Evolutionary conservation across 1,140 invertebrate genomes (phyloP), one percentile per base, ranked within the genome.

Genomic region (Drosophila sp.): DNA sequence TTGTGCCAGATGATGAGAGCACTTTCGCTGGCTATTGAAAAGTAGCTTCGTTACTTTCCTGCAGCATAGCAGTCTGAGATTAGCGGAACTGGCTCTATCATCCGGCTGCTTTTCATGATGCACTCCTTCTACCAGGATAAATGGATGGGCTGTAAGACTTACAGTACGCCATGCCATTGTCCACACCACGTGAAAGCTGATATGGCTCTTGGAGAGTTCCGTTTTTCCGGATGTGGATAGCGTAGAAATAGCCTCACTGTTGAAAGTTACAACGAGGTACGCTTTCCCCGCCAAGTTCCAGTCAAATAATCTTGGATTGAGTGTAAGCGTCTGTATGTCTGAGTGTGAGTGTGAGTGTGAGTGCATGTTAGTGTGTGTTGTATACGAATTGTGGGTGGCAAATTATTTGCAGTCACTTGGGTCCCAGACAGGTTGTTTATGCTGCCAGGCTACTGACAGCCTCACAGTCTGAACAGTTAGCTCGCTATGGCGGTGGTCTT

Each of bases 391-490:
- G 29, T 6, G 73, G 56, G 48, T 43, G 62, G 72, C 21, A 58
- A 83, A 83, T 80, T 72, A 84, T 84, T 83, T 84, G 58, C 76
- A 69, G 72, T 72, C 62, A 71, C 73, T 77, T 70, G 72, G 76
- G 72, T 45, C 63, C 14, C 38, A 45, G 34, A n/a, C 69, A 54
- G 67, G 72, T 76, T 83, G 72, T 80, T 73, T 65, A 65, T 72
- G 76, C 71, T 56, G 48, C n/a, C 66, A 50, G 53, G 72, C 80
- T 69, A 76, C 65, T 76, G 72, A 61, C 76, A 80, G 65, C 50
- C 58, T 25, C 27, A 13, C 36, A 51, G 46, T 21, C 62, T 67
- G 71, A 67, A 59, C 27, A 56, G 36, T 40, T 36, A 56, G 74
- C 79, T 82, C 83, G 41, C 76, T 66, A 41, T 63, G 80, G 57